Conservation (phyloP, 2,888 invertebrate species). For the Drosophila merina region DNA sequence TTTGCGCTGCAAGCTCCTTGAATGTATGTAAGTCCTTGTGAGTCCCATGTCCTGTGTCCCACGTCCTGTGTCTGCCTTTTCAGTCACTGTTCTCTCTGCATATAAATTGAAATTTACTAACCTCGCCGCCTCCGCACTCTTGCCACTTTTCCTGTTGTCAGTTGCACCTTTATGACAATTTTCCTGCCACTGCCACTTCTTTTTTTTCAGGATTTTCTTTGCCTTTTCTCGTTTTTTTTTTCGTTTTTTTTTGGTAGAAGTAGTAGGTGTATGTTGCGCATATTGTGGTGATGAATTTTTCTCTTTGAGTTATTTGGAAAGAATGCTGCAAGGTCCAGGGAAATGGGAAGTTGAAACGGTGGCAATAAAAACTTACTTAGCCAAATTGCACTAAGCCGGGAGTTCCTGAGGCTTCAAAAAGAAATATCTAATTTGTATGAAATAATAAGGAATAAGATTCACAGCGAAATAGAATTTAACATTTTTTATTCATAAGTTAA, state of each 20-base stretch:
- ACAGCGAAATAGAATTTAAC: neutral
- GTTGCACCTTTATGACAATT: conserved; percentile 83
- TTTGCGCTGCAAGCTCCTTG: conserved; percentile 45
- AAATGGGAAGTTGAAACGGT: conserved; percentile 24
- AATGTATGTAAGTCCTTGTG: conserved; percentile 21
- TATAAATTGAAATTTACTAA: conserved; percentile 83
- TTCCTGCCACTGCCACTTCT: conserved; percentile 67
- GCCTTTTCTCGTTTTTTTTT: conserved; percentile 13
- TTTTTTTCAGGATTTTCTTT: conserved; percentile 45
- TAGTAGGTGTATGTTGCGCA: conserved; percentile 61
- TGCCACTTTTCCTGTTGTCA: conserved; percentile 56
- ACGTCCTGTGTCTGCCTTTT: conserved; percentile 44
- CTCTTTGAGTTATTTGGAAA: conserved; percentile 72
- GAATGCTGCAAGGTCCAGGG: conserved; percentile 10
- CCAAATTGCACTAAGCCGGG: conserved; percentile 66
- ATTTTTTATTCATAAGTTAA: neutral
- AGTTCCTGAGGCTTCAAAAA: conserved; percentile 25
- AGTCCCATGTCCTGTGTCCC: conserved; percentile 31
- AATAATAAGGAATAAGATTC: conserved; percentile 35
- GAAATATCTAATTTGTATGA: conserved; percentile 66
- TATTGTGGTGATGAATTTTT: conserved; percentile 81
- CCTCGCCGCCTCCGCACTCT: conserved; percentile 24
- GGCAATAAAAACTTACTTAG: conserved; percentile 71
- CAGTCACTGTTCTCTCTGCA: conserved; percentile 79
- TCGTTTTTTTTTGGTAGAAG: conserved; percentile 17